Base-by-base conservation (phyloP, 2,113 vertebrate species). In the Crotophaga sulcirostris region DNA sequence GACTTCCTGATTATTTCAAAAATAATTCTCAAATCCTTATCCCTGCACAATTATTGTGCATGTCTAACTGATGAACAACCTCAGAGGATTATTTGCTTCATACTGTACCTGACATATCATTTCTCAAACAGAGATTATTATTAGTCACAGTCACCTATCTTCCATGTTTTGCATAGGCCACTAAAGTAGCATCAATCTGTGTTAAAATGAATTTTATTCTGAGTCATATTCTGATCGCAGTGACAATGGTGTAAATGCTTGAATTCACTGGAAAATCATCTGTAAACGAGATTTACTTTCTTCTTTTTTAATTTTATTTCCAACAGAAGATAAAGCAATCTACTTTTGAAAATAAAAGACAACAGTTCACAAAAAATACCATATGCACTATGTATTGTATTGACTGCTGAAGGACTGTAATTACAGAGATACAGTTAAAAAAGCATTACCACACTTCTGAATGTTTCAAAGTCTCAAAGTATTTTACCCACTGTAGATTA, bases 71-170 rank as follows among this genome's bases (percentile, higher is more conserved):
- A 89, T 84, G 31, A 64, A 94, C 49, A 79, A 49, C 47, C 49
- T 82, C 77, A 84, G 56, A 72, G 69, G 58, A 94, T 84, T 80
- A 81, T 92, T 94, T 93, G 34, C 86, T 77, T 92, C 33, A 11
- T 44, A 25, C 34, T 84, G 29, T 81, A 92, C 56, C 51, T 93
- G 91, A 93, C 86, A 89, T 4, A 23, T 73, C 55, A 91, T 95
- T 91, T 95, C 81, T 96, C 91, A 96, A 33, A 79, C 26, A 68
- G 34, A 92, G 69, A 82, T 87, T 82, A 54, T 25, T 72, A 66
- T 76, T 87, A 89, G 56, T 93, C 81, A 82, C 92, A 89, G 56
- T 93, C 81, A 82, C 92, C 60, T 68, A 36, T 87, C 77, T 93
- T 91, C 74, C 28, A 1, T 51, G 58, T 4, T 85, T 89, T 89